These are phyloP conservation scores for Drosophila mayri DNA, from an alignment of 1,140 invertebrate genomes.

Conservation along the genomic window DNA sequence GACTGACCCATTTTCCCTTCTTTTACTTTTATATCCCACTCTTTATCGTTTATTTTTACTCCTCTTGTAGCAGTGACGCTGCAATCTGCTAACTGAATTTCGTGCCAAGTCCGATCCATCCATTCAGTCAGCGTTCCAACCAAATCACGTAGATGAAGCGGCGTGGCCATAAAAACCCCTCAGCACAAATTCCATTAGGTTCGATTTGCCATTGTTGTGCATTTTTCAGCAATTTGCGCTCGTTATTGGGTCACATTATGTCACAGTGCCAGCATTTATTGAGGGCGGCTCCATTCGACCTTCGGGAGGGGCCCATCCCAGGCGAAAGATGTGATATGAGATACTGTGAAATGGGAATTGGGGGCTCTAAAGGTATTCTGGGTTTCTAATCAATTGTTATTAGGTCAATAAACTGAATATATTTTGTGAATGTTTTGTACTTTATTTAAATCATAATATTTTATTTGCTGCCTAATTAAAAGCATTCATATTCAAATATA, in stretches of 20 bases:
- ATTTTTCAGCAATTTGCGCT: conserved; percentile 35
- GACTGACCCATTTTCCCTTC: conserved; percentile 43
- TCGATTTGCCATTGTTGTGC: conserved; percentile 37
- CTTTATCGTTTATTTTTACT: conserved; percentile 4
- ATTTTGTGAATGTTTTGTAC: neutral
- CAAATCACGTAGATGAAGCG: conserved; percentile 38
- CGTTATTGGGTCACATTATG: conserved; percentile 39
- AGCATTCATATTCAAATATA: neutral
- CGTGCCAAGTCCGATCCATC: conserved; percentile 21
- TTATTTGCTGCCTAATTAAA: neutral
- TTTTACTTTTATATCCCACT: conserved; percentile 13
- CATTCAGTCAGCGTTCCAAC: conserved; percentile 18
- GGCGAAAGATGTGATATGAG: neutral
- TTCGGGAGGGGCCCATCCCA: conserved; percentile 12
- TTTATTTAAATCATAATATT: neutral
- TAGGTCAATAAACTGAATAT: neutral
- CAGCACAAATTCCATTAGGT: conserved; percentile 41
- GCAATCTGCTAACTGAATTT: conserved; percentile 26
- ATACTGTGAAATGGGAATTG: neutral
- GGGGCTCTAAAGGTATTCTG: neutral
- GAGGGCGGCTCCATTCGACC: conserved; percentile 18
- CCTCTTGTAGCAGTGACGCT: conserved; percentile 21
- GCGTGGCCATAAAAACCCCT: conserved; percentile 35
- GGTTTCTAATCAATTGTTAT: neutral
- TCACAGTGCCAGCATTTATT: conserved; percentile 28